Percentiles rank a stretch among this genome's conserved stretches.
These are phyloP conservation scores for Dolichomitus sp. DNA, from an alignment of 2,888 invertebrate species.

Conservation along the genomic window DNA sequence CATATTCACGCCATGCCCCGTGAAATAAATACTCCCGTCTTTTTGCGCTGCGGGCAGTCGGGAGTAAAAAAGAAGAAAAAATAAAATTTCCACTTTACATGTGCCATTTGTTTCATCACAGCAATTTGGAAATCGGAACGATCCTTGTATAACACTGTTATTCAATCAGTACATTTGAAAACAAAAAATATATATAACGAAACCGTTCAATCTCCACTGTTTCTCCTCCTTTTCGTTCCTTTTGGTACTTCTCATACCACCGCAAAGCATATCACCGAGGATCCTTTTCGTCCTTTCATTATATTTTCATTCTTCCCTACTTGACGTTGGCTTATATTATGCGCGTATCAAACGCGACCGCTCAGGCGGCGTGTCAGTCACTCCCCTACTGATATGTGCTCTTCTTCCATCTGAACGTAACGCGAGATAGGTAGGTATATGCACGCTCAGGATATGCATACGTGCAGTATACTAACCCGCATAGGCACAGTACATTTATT, in stretches of 20 bases:
- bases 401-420: slow-evolving; percentile 54
- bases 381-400: slow-evolving; percentile 34
- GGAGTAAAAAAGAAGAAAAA: too few species aligned
- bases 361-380: slow-evolving; percentile 59
- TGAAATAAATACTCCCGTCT: too few species aligned
- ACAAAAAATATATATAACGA: neutral
- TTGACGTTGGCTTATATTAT: slow-evolving; percentile 66
- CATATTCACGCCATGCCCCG: too few species aligned
- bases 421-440: slow-evolving; percentile 16
- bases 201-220: neutral
- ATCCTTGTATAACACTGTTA: neutral
- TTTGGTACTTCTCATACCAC: slow-evolving; percentile 1
- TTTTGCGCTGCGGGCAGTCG: too few species aligned
- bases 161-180: neutral
- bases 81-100: too few species aligned
- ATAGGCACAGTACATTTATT: slow-evolving; percentile 16
- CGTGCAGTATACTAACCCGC: neutral
- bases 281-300: slow-evolving; percentile 68
- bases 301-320: slow-evolving; percentile 67
- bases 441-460: neutral
- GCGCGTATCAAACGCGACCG: slow-evolving; percentile 64
- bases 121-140: too few species aligned
- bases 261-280: slow-evolving; percentile 49
- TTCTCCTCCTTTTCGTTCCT: slow-evolving; percentile 1
- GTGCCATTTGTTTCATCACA: too few species aligned